phyloP scores from a whole-genome alignment of 2,888 invertebrate genomes.

The Drosophila trichaetosa region DNA sequence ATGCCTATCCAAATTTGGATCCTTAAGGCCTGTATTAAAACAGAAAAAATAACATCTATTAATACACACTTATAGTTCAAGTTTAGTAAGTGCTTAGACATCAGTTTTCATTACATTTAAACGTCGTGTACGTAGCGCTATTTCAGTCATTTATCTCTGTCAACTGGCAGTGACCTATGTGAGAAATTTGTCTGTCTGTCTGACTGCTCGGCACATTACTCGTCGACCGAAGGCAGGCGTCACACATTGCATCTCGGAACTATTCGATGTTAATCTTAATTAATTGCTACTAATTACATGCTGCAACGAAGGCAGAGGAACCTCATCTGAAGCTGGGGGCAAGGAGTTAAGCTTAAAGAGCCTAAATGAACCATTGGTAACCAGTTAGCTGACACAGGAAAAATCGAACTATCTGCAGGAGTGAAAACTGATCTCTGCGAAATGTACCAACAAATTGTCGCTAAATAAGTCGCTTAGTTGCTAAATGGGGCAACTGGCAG shows the following conservation, averaged over 20 bases:
- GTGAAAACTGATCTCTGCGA: slow-evolving; percentile 14
- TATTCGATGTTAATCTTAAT: slow-evolving; percentile 84
- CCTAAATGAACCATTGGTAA: slow-evolving; percentile 14
- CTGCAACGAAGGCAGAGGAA: slow-evolving; percentile 6
- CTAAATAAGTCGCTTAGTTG: slow-evolving; percentile 3
- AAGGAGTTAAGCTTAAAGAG: background rate
- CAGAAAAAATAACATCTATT: background rate
- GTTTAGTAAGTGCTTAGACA: background rate
- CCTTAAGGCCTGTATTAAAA: slow-evolving; percentile 77
- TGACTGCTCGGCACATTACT: slow-evolving; percentile 24
- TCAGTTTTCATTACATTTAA: slow-evolving; percentile 2
- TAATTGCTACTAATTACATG: slow-evolving; percentile 84
- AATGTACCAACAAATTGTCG: slow-evolving; percentile 33
- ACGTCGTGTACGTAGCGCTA: slow-evolving; percentile 4
- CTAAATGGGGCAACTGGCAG: slow-evolving; percentile 6
- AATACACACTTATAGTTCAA: background rate
- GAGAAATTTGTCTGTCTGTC: slow-evolving; percentile 36
- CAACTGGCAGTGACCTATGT: slow-evolving; percentile 35
- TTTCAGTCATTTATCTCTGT: slow-evolving; percentile 61
- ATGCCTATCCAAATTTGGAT: slow-evolving; percentile 82
- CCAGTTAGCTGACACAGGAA: slow-evolving; percentile 3
- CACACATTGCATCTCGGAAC: slow-evolving; percentile 40
- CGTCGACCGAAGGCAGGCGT: background rate
- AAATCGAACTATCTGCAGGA: slow-evolving; percentile 2
- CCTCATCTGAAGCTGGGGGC: background rate